Evolutionary conservation across 2,888 invertebrate genomes (phyloP).

Genomic region (Tenthredo amoena): DNA sequence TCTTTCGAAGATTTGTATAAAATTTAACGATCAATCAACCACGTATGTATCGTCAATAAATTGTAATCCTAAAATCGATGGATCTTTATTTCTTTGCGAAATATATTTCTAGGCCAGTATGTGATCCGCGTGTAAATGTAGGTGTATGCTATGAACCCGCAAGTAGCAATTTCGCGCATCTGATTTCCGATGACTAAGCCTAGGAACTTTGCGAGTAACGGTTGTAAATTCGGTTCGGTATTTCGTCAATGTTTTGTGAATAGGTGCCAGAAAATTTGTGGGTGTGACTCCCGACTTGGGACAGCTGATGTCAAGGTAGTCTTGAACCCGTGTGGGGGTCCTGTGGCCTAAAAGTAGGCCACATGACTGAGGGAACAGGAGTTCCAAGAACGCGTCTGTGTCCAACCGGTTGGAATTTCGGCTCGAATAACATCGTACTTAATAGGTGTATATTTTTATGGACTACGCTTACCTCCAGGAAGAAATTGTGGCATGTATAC

Average conservation of each 20-base stretch:
- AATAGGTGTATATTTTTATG: neutral
- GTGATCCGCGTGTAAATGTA: neutral
- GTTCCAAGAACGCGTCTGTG: constrained; percentile 3
- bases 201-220: neutral
- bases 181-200: constrained; percentile 36
- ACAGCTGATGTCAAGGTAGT: constrained; percentile 50
- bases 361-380: neutral
- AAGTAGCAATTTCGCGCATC: neutral
- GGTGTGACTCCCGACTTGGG: neutral
- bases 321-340: neutral
- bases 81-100: neutral
- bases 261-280: constrained; percentile 19
- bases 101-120: neutral
- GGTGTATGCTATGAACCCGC: neutral
- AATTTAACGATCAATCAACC: neutral
- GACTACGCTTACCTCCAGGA: constrained; percentile 70
- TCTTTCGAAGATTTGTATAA: neutral
- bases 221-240: constrained; percentile 7
- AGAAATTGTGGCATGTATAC: constrained; percentile 73
- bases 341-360: constrained; percentile 16
- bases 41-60: too few relatives aligned
- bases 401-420: neutral
- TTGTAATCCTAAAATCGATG: neutral
- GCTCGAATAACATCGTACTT: neutral
- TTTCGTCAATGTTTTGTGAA: constrained; percentile 20